Evolutionary conservation across 1,140 invertebrate species (phyloP).

Genomic region (Akabosia matsudoensis): DNA sequence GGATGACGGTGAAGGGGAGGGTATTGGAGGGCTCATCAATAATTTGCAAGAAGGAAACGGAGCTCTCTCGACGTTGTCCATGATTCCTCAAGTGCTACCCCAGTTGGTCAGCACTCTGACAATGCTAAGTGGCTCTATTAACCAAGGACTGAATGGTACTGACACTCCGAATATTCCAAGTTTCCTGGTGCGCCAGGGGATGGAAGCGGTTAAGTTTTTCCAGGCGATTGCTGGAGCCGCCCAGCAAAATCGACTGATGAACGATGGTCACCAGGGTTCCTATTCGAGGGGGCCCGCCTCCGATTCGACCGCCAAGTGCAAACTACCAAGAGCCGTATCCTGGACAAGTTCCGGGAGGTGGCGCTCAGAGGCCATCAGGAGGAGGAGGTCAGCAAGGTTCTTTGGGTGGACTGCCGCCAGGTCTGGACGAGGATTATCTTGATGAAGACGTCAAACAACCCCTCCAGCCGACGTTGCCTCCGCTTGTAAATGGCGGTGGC

Average conservation of each 20-base stretch:
- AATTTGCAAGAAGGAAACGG: conserved; percentile 4
- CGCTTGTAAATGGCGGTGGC: background rate
- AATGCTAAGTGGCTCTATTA: background rate
- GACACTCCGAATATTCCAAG: background rate
- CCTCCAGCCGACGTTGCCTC: background rate
- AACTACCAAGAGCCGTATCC: background rate
- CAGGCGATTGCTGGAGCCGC: background rate
- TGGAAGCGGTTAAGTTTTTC: conserved; percentile 1
- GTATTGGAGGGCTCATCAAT: background rate
- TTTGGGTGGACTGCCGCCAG: no score
- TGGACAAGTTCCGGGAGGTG: no score
- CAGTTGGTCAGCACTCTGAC: background rate
- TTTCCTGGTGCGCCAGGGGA: background rate
- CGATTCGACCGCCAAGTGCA: background rate
- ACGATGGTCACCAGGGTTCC: no score
- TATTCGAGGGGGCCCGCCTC: no score
- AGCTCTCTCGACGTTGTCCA: background rate
- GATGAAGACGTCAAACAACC: conserved; percentile 11
- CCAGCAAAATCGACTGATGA: background rate
- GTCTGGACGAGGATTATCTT: background rate
- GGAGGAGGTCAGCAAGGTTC: no score
- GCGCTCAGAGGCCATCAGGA: no score
- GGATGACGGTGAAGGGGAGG: background rate
- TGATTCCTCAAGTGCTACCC: background rate
- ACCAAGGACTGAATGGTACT: background rate